phyloP scores from a whole-genome alignment of 35 echinoderm and acorn worm genomes.

The Apostichopus japonicus region DNA sequence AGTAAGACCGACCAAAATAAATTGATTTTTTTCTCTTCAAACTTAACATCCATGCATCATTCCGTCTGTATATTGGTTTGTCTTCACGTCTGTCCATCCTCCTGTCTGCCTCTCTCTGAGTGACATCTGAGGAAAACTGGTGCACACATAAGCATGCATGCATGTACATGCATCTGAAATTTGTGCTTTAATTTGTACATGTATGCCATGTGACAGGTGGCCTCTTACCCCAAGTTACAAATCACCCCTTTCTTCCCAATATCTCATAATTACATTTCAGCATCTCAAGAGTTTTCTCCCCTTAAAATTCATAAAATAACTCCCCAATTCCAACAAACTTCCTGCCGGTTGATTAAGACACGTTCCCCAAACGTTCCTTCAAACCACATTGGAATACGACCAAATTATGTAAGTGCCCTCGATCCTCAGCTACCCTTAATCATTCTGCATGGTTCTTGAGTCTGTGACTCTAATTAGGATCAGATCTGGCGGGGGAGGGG shows the following conservation, averaged over 20 bases:
- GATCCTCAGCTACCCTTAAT: neutral
- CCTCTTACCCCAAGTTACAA: neutral
- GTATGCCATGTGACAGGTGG: no score
- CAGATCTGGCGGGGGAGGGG: no score
- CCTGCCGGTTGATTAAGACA: neutral
- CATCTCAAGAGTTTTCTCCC: neutral
- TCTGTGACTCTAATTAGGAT: neutral
- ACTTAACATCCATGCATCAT: no score
- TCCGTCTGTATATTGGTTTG: no score
- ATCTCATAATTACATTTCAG: neutral
- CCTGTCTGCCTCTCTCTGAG: no score
- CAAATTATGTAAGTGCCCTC: conserved; percentile 39
- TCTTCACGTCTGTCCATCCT: no score
- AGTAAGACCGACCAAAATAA: no score
- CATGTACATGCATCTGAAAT: no score
- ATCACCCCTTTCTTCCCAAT: neutral
- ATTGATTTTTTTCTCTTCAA: no score
- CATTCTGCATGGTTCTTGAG: neutral
- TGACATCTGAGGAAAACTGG: no score
- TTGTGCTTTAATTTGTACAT: no score
- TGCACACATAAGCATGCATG: no score
- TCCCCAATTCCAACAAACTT: conserved; percentile 1
- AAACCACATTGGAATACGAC: conserved; percentile 15
- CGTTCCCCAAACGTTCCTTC: neutral
- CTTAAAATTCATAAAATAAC: conserved; percentile 3